Conservation (phyloP, 1,140 invertebrate species). For the Ephestia elutella region DNA sequence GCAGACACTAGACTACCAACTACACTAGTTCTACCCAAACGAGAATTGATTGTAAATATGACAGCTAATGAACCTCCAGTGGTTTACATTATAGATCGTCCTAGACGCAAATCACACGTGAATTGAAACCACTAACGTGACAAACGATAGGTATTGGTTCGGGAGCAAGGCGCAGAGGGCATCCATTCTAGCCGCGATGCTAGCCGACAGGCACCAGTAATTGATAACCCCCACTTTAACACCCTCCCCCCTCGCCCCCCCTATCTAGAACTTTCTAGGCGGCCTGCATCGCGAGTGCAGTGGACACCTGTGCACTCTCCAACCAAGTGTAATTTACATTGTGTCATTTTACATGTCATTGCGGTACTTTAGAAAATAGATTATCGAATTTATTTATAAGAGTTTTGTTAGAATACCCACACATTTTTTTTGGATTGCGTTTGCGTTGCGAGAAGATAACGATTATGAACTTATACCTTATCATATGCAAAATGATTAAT, state of each 20-base stretch:
- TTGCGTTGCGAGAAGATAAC: too few relatives aligned
- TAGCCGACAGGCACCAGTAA: conserved; percentile 7
- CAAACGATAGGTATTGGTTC: conserved; percentile 3
- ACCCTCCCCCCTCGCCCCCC: neutral
- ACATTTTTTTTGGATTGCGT: too few relatives aligned
- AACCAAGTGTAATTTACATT: neutral
- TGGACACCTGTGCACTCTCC: conserved; percentile 13
- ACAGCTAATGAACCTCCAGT: neutral
- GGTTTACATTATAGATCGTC: neutral
- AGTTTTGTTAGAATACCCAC: too few relatives aligned
- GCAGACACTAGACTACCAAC: neutral
- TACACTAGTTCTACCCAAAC: neutral
- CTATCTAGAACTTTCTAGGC: neutral
- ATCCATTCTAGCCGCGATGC: conserved; percentile 1
- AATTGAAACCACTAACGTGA: neutral
- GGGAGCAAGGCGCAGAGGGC: neutral
- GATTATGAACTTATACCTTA: too few relatives aligned
- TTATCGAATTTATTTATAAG: too few relatives aligned
- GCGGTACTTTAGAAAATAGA: too few relatives aligned
- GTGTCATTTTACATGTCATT: neutral
- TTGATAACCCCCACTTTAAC: conserved; percentile 9
- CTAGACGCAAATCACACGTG: neutral
- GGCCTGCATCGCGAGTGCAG: conserved; percentile 9
- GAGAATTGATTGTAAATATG: neutral
- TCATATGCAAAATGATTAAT: too few relatives aligned